Base-by-base conservation (phyloP, 2,888 invertebrate species). In the Doris montereyensis region DNA sequence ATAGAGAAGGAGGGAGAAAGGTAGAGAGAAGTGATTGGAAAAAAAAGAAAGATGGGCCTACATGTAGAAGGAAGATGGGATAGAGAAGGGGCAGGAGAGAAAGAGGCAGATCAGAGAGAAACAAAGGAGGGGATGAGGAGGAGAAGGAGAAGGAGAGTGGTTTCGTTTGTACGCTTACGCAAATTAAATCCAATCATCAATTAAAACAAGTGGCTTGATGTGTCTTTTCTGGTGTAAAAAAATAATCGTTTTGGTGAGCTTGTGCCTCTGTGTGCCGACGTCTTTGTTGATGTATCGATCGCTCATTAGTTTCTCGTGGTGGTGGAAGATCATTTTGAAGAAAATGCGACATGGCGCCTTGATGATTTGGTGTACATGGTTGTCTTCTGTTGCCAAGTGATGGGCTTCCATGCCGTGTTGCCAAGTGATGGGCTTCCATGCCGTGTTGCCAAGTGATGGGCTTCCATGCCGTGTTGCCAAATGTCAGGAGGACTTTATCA, bases 381-480 rank as follows among this genome's bases (percentile, higher is more conserved):
- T 26, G 28, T 67, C 28, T 30, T 67, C 67, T 26, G 24, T 26
- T 67, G 67, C 24, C 67, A 67, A 26, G 67, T 24, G 26, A 8
- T 67, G 67, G 26, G 24, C 13, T n/a, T 21, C 13, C 13, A 24
- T 24, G 28, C 67, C 28, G 67, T 67, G 67, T 28, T 67, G 24
- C 67, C 67, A 67, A 26, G 28, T 67, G n/a, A n/a, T n/a, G n/a
- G n/a, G n/a, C n/a, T n/a, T n/a, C 41, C 24, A 24, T 73, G 57
- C 73, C 57, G 57, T 24, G 21, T 13, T 24, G 52, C 73, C 8
- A 73, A 21, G 73, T n/a, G n/a, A 2, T 57, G 73, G 10, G 34
- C 41, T 17, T 73, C 26, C 4, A 10, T 34, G 41, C 73, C 26
- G 4, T 67, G 67, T 17, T 67, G 26, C 52, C 67, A 67, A 24